Evolutionary conservation across 2,113 vertebrate species (phyloP), one percentile per base, ranked within the genome.

Genomic region (Pygoscelis antarcticus): DNA sequence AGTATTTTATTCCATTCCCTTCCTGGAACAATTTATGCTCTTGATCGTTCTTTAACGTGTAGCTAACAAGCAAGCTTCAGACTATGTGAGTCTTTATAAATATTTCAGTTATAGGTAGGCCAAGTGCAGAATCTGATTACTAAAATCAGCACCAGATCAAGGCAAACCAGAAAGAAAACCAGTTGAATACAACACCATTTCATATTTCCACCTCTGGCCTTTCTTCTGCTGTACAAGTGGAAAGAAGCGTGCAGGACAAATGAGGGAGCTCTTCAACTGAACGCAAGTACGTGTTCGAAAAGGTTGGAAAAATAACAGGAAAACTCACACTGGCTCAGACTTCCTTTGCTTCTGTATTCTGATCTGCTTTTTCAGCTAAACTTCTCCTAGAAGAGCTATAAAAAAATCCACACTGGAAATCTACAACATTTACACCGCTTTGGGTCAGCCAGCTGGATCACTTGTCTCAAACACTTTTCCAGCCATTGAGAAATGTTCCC

Each of bases 321-420:
- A 95, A 97, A 83, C n/a, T 94, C 62, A 34, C 75, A 80, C 66
- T 82, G 75, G 70, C 62, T 90, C 89, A 83, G 26, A 87, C 90
- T 97, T 94, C 87, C 38, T 94, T 88, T 70, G 81, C 87, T 96
- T 96, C 94, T 95, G 93, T 97, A 95, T 94, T 94, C 78, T 97
- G 84, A 95, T 85, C 71, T 66, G 46, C 58, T 87, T 36, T 71
- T 94, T 79, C 64, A 79, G 72, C 82, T 95, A 62, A 93, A 75
- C 25, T 60, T 94, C 91, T 96, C 86, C 90, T 94, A 88, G 46
- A 97, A 94, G 89, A 94, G 78, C 84, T 85, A 91, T 94, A 26
- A 96, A 96, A 95, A 96, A 72, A 87, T 58, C 66, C 44, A 66
- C 42, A 30, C 78, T 95, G 93, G 87, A 95, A 97, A 95, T 94